Evolutionary conservation across 2,113 vertebrate genomes (phyloP), one percentile per base, ranked within the genome.

Genomic region (Accipiter virgatus): DNA sequence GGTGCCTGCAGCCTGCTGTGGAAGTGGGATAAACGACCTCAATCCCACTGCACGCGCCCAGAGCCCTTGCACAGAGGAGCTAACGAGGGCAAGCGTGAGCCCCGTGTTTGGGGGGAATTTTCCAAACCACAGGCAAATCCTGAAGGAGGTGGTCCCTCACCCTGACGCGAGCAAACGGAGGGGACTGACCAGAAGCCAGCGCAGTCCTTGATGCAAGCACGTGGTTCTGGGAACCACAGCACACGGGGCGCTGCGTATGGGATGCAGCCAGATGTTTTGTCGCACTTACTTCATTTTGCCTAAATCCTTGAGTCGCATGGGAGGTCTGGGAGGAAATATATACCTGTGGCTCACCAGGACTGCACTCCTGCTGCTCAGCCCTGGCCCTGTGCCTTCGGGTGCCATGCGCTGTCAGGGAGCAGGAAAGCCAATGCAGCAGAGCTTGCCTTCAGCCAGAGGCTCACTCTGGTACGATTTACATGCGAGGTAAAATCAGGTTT

Each of bases 241-340:
- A 1, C 38, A 16, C 0, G 0, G 31, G 53, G 63, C 3, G 2
- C 11, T 3, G 2, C 11, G 71, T 7, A 3, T 40, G 63, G 31
- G 56, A 11, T 65, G 42, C 45, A 93, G 42, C 26, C n/a, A 40
- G 16, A 16, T 5, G 43, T 66, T 73, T 36, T 56, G 20, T 29
- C 7, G 4, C 29, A 9, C 42, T 36, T 42, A n/a, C 11, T 66
- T 77, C 13, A 17, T 93, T 82, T 61, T 72, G 21, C 61, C 43
- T 58, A 40, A 86, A 62, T 29, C 27, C 52, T 86, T 42, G 52
- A 53, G 23, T 36, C 62, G 7, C 17, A 58, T 29, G 40, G 40
- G 63, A 58, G 27, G 19, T 17, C 6, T 13, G 32, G 32, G 62
- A 91, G 71, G 31, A 83, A 79, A 36, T 18, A 20, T 9, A 29